Base-by-base conservation (phyloP, 1,140 invertebrate species). In the Conopomorpha cramerella region DNA sequence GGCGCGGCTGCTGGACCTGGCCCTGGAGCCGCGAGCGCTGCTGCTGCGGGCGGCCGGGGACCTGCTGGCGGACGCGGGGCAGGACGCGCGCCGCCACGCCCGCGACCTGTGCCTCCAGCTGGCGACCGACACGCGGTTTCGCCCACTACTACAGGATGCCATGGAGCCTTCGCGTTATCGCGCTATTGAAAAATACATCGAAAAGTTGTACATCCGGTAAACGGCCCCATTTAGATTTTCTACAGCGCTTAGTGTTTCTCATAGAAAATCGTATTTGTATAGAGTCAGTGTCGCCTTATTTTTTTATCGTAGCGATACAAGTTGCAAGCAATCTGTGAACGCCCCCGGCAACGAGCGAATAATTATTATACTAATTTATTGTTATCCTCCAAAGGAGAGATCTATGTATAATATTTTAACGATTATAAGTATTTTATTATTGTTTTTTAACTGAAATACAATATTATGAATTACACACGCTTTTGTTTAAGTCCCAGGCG, bases 61-160 rank as follows among this genome's bases (percentile, higher is more conserved):
- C 50, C 84, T 95, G 39, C 66, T 95, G 1, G 86, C 86, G 4
- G 95, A 98, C 63, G 90, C 91, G 8, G 92, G 88, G 59, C 81
- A 92, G 12, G 91, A 95, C 43, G 91, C 93, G 0, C 86, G 95
- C 81, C 80, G 63, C 66, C 86, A 82, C 63, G 87, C 86, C 1
- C 82, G 87, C 26, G 81, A 82, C 34, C 78, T 90, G 10, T 85
- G 88, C 43, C 71, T 80, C 8, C 57, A 77, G 0, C 58, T 90
- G 7, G 81, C 86, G 36, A 64, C 81, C 7, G 84, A 90, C 60
- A 51, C 61, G 1, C 77, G 81, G 11, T 89, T 90, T 56, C 81
- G 85, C 35, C 81, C 80, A 34, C 65, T 86, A 46, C 56, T 90
- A 2, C 73, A 82, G 34, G 86, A 88, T 44, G 79, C 87, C 30